Percentiles rank a stretch among this genome's conserved stretches.
Conservation (phyloP, 2,797 vertebrate genomes). For the Threskiornis aethiopicus region DNA sequence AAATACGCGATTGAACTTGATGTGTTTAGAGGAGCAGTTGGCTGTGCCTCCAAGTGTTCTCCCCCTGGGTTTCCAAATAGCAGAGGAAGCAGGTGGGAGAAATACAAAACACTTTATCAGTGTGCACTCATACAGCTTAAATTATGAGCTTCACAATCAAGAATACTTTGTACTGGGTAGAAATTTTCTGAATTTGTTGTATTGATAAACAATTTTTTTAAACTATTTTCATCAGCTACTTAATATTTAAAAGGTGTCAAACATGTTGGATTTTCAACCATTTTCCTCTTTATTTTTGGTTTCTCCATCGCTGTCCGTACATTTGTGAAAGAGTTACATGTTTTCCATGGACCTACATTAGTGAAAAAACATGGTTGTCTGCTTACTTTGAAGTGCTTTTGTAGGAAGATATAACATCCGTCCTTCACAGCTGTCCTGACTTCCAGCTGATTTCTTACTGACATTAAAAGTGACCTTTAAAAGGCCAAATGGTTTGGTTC, state of each 20-base stretch:
- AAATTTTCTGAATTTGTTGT: background rate
- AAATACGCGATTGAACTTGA: background rate
- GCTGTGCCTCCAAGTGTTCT: background rate
- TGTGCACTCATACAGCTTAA: background rate
- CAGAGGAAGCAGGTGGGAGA: background rate
- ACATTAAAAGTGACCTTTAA: constrained; percentile 5
- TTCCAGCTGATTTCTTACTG: background rate
- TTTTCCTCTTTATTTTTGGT: background rate
- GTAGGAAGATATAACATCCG: background rate
- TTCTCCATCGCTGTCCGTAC: background rate
- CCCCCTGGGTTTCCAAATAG: background rate
- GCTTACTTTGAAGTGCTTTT: background rate
- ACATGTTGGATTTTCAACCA: background rate
- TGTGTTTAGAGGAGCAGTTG: background rate
- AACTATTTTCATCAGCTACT: background rate
- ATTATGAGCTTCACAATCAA: background rate
- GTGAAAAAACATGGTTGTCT: background rate
- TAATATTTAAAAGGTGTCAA: background rate
- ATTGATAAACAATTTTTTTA: background rate
- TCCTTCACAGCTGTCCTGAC: background rate
- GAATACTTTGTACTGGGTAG: background rate
- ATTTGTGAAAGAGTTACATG: background rate
- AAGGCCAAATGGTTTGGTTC: constrained; percentile 10
- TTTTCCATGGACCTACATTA: background rate
- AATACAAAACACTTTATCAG: background rate